phyloP scores from a whole-genome alignment of 2,113 vertebrate species.

The Todiramphus chloris region DNA sequence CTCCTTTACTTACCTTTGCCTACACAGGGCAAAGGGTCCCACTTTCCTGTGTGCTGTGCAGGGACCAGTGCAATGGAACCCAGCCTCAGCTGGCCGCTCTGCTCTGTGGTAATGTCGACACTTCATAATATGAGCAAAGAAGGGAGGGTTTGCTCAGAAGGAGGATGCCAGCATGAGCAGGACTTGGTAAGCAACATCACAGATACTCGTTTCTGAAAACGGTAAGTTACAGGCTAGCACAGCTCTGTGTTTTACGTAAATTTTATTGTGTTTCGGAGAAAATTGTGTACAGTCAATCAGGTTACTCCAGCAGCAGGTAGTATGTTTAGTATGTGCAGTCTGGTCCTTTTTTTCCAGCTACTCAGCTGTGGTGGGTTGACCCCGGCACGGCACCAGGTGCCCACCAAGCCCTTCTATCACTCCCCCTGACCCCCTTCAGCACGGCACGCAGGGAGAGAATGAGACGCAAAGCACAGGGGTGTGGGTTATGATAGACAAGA shows the following conservation, averaged over 20 bases:
- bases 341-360: background rate
- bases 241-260: background rate
- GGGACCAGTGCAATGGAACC: background rate
- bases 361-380: too few species aligned
- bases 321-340: background rate
- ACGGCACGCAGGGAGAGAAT: too few species aligned
- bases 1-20: background rate
- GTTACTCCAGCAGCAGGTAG: slow-evolving; percentile 6
- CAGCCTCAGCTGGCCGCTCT: background rate
- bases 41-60: background rate
- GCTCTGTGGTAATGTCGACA: background rate
- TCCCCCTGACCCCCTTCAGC: too few species aligned
- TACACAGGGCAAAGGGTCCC: background rate
- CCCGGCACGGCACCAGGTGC: too few species aligned
- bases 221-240: background rate
- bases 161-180: background rate
- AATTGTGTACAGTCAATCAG: slow-evolving; percentile 8
- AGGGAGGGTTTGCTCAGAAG: background rate
- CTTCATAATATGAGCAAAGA: background rate
- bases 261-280: slow-evolving; percentile 52
- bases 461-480: too few species aligned
- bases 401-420: too few species aligned
- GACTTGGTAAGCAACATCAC: background rate
- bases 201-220: background rate
- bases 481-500: too few species aligned